Conservation (phyloP, 2,113 vertebrate species). For the Microtus oregoni region DNA sequence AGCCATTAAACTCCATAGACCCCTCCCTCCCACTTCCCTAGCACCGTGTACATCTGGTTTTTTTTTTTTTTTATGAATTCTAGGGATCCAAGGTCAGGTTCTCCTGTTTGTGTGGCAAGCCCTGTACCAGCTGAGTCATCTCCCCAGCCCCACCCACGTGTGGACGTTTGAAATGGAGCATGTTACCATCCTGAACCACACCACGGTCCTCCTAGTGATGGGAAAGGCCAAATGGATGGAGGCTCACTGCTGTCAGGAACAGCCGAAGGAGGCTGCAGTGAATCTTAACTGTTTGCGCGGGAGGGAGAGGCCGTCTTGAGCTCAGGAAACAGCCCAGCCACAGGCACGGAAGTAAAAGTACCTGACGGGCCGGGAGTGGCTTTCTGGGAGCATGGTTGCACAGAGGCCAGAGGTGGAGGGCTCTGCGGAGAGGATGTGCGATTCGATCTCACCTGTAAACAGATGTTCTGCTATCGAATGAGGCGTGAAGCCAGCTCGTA, state of each 20-base stretch:
- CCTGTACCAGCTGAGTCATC: not conserved
- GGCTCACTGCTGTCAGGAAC: not conserved
- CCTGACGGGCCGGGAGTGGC: too few species aligned
- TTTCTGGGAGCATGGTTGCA: rapidly evolving
- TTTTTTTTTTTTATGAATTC: not conserved
- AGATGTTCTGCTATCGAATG: not conserved
- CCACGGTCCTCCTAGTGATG: not conserved
- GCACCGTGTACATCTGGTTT: not conserved
- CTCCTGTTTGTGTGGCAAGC: not conserved
- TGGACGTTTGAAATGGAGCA: not conserved
- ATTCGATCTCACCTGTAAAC: not conserved
- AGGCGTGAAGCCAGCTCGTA: not conserved
- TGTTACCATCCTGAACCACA: not conserved
- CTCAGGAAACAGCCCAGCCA: not conserved
- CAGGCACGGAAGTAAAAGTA: not conserved
- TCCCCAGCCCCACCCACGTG: not conserved
- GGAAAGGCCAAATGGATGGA: not conserved
- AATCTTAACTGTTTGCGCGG: not conserved
- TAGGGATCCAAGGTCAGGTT: not conserved
- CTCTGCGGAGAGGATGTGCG: not conserved
- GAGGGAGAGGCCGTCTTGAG: not conserved
- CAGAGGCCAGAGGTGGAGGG: too few species aligned
- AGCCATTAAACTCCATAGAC: not conserved
- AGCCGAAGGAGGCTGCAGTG: not conserved
- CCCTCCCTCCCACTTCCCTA: not conserved